Evolutionary conservation across 2,113 vertebrate species (phyloP).

Genomic region (Pteropus alecto): DNA sequence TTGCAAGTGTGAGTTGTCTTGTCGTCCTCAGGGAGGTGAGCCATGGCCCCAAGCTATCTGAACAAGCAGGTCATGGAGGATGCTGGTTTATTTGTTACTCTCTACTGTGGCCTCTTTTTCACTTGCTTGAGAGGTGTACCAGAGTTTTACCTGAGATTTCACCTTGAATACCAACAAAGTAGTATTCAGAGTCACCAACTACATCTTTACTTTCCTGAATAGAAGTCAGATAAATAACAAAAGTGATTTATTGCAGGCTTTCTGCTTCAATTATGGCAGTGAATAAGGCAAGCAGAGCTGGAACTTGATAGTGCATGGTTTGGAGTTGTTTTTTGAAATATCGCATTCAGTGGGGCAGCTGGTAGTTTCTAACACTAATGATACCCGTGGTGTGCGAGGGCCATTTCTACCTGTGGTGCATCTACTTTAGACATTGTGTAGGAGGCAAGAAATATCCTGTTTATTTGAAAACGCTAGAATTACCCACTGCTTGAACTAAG

Average conservation of each 20-base stretch:
- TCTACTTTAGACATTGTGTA: background rate
- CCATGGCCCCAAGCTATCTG: background rate
- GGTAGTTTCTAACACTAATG: background rate
- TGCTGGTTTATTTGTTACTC: background rate
- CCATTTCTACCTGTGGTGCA: slow-evolving; percentile 37
- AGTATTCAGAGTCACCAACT: background rate
- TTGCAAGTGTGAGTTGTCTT: background rate
- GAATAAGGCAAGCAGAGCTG: background rate
- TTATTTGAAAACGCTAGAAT: slow-evolving; percentile 40
- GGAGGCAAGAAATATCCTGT: background rate
- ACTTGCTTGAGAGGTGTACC: background rate
- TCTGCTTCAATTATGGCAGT: background rate
- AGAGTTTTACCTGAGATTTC: background rate
- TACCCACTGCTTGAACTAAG: background rate
- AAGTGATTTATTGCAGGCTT: slow-evolving; percentile 21
- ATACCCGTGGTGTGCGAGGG: background rate
- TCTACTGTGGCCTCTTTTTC: background rate
- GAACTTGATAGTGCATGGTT: background rate
- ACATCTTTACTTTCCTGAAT: background rate
- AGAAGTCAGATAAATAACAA: slow-evolving; percentile 38
- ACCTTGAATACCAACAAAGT: background rate
- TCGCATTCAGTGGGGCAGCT: background rate
- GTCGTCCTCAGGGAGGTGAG: background rate
- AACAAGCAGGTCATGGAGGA: background rate
- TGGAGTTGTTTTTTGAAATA: background rate